Evolutionary conservation across 35 echinoderm and acorn worm genomes (phyloP), one percentile per base, ranked within the genome.

Genomic region (Patiria miniata): DNA sequence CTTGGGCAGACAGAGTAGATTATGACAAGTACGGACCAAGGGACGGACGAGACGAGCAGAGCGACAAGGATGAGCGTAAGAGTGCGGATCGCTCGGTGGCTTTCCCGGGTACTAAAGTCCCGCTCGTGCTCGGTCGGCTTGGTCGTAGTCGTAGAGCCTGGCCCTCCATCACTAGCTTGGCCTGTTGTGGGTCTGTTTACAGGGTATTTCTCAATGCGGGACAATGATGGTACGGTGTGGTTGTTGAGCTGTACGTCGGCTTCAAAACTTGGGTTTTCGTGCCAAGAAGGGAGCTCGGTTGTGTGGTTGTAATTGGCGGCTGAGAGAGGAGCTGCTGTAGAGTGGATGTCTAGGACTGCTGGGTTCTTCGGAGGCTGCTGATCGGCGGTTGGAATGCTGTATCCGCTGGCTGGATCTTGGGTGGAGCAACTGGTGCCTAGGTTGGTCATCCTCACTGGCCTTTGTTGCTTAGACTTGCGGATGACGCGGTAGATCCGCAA

Each of bases 21-120:
- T 19, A 84, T 54, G 26, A 84, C 82, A 19, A 84, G 28, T 1
- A 84, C 57, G 38, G 29, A 53, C 82, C 82, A 84, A 18, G 82
- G 82, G 2, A 84, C 17, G 1, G 52, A 53, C 1, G 82, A 84
- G 28, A 40, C 33, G 19, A 61, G 6, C 1, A 51, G 34, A n/a
- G 37, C 53, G 10, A 51, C 53, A 32, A 84, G 57, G 53, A 84
- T 61, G 30, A 84, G 39, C 9, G 82, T 51, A 3, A 84, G 82
- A 6, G 54, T 61, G 29, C 82, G 82, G 17, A 39, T 58, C 1
- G 82, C 82, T 1, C 38, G 23, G n/a, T 40, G 53, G 39, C 23
- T 84, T 60, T 84, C 82, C 28, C 57, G 16, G 29, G 37, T 84
- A 34, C 65, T n/a, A n/a, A n/a, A 32, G 18, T 59, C 53, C 19